Conservation (phyloP, 2,113 vertebrate genomes). For the Tupaia tana region DNA sequence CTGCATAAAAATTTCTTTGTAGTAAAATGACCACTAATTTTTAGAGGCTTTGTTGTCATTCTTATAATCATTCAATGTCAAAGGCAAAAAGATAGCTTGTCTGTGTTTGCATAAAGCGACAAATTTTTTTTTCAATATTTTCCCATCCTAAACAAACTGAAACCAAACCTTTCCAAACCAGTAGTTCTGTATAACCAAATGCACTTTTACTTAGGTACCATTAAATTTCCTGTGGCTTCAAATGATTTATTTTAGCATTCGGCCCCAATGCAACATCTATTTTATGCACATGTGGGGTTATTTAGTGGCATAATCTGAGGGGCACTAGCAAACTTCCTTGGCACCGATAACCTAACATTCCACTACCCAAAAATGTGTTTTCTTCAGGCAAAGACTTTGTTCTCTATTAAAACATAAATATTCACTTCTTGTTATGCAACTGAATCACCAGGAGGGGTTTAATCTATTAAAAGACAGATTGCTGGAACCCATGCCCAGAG, state of each 20-base stretch:
- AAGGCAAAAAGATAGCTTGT: conserved; percentile 50
- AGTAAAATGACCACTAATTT: conserved; percentile 59
- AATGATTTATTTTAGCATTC: conserved; percentile 34
- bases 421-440: not conserved
- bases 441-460: not conserved
- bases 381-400: not conserved
- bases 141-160: not conserved
- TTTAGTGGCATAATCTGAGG: not conserved
- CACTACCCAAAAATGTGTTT: conserved; percentile 6
- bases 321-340: conserved; percentile 18
- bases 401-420: conserved; percentile 2
- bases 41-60: conserved; percentile 48
- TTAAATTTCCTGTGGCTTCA: not conserved
- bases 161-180: not conserved
- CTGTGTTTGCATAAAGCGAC: not conserved
- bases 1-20: conserved; percentile 67
- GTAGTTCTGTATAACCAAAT: not conserved
- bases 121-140: conserved; percentile 11
- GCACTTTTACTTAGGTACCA: not conserved
- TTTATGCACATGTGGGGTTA: not conserved
- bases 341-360: conserved; percentile 20
- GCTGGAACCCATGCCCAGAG: not conserved
- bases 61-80: conserved; percentile 46
- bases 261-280: not conserved
- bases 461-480: conserved; percentile 9